Conservation (phyloP, 2,888 invertebrate genomes). For the Drosophila aldrichi region DNA sequence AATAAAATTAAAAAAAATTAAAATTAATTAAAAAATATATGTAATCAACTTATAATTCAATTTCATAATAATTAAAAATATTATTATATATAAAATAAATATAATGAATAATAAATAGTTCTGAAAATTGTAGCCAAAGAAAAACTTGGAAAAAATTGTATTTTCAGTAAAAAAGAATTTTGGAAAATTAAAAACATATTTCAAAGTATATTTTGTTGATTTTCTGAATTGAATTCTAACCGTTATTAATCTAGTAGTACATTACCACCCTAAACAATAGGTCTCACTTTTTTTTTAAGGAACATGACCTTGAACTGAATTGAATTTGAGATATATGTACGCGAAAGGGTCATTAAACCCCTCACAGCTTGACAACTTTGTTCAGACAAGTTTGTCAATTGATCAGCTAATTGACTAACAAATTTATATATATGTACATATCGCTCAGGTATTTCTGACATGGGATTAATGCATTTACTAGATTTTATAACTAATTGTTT, state of each 20-base stretch:
- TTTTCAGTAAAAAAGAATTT: no score
- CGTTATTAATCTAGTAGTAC: neutral
- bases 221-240: no score
- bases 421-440: neutral
- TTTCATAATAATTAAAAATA: no score
- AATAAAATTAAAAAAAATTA: no score
- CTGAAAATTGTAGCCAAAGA: no score
- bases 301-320: neutral
- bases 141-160: no score
- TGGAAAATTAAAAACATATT: no score
- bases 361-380: conserved; percentile 7
- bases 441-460: neutral
- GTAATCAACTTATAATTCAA: no score
- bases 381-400: neutral
- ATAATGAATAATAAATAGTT: no score
- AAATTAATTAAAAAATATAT: no score
- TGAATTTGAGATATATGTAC: neutral
- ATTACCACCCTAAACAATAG: neutral
- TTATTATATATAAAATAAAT: no score
- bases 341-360: conserved; percentile 35
- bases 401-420: neutral
- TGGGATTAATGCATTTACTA: neutral
- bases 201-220: no score
- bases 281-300: neutral
- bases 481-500: neutral